Conservation (phyloP, 2,113 vertebrate genomes). For the Trachemys scripta region DNA sequence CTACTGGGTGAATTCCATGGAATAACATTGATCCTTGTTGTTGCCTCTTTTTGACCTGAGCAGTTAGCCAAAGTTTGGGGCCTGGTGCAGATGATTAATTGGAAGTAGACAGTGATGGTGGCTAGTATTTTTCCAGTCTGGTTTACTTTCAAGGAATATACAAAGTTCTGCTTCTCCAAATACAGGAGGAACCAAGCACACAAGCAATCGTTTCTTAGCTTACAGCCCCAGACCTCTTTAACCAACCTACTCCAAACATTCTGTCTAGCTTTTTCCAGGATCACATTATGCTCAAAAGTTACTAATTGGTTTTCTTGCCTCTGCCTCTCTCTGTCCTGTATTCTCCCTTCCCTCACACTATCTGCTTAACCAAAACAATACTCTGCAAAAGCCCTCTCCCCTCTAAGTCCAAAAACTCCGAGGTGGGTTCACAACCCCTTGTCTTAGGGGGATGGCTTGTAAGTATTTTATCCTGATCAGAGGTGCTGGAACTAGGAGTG, state of each 20-base stretch:
- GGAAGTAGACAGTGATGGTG: neutral
- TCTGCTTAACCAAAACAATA: neutral
- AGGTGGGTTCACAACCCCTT: neutral
- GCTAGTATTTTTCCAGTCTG: neutral
- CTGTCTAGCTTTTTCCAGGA: neutral
- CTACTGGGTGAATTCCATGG: neutral
- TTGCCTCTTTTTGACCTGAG: neutral
- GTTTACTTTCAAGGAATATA: neutral
- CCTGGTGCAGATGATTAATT: neutral
- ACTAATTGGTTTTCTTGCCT: neutral
- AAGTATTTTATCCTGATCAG: no score
- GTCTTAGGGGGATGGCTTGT: neutral
- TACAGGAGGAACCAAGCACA: neutral
- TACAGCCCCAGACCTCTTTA: neutral
- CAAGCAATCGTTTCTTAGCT: neutral
- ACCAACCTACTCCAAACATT: neutral
- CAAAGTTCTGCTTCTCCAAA: neutral
- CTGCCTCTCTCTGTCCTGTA: neutral
- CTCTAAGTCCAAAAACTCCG: neutral
- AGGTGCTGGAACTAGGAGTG: no score
- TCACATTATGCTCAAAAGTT: neutral
- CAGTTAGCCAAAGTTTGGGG: neutral
- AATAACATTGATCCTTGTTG: fast-evolving
- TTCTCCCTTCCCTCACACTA: neutral
- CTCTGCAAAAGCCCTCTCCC: neutral